These are phyloP conservation scores for Colletes gigas DNA, from an alignment of 1,140 invertebrate species.

Conservation along the genomic window DNA sequence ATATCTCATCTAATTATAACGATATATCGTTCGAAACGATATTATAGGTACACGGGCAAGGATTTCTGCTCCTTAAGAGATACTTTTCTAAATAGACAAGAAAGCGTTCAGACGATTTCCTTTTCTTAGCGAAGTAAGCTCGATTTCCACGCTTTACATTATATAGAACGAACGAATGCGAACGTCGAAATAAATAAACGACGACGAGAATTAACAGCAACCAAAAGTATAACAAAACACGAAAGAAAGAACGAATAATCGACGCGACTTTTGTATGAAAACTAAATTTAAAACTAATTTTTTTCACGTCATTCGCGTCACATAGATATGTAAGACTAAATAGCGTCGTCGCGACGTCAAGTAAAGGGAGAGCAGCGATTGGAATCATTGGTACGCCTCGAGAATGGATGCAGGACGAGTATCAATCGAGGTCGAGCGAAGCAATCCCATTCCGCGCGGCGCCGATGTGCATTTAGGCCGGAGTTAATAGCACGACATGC, in stretches of 20 bases:
- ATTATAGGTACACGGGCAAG: background rate
- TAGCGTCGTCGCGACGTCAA: background rate
- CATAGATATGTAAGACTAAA: constrained; percentile 1
- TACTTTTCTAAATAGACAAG: constrained; percentile 31
- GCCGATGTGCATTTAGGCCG: constrained; percentile 5
- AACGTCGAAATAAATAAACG: background rate
- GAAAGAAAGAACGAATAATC: background rate
- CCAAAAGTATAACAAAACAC: background rate
- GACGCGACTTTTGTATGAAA: constrained; percentile 31
- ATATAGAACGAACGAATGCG: background rate
- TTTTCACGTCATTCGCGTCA: constrained; percentile 31
- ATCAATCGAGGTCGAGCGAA: background rate
- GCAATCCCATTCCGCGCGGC: constrained; percentile 8
- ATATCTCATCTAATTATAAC: constrained; percentile 21
- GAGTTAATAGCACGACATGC: background rate
- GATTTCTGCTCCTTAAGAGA: constrained; percentile 18
- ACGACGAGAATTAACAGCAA: background rate
- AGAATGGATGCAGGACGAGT: background rate
- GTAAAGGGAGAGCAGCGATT: background rate
- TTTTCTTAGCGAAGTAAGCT: constrained; percentile 34
- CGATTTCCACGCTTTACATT: constrained; percentile 42
- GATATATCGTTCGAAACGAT: constrained; percentile 3
- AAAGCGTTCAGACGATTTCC: constrained; percentile 5
- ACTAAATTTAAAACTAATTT: constrained; percentile 42
- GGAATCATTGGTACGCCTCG: background rate